Evolutionary conservation across 2,888 invertebrate genomes (phyloP).

Genomic region (Drosophila fungiperda): DNA sequence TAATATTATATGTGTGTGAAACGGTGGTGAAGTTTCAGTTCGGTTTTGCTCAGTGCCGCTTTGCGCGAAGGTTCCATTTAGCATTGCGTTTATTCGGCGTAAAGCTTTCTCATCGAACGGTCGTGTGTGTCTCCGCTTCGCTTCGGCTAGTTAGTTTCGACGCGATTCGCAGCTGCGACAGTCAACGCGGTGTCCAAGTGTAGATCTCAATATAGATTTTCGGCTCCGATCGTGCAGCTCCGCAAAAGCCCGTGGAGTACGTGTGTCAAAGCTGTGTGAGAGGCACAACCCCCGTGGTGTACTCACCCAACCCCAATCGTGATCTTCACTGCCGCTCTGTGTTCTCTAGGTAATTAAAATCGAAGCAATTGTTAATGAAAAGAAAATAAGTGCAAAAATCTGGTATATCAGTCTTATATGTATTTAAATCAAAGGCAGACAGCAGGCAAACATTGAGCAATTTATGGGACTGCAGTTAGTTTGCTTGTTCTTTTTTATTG

Average conservation of each 20-base stretch:
- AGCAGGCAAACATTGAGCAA: constrained; percentile 37
- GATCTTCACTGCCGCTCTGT: constrained; percentile 44
- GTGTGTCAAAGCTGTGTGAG: constrained; percentile 16
- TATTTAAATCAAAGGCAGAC: constrained; percentile 53
- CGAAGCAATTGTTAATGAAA: constrained; percentile 5
- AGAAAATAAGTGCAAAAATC: constrained; percentile 5
- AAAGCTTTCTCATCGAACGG: constrained; percentile 84
- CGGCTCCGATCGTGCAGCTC: constrained; percentile 42
- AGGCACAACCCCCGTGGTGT: constrained; percentile 8
- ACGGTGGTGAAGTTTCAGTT: constrained; percentile 65
- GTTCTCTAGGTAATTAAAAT: constrained; percentile 74
- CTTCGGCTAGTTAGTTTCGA: constrained; percentile 50
- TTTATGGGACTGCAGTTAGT: constrained; percentile 47
- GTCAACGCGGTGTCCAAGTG: constrained; percentile 27
- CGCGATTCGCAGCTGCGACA: constrained; percentile 51
- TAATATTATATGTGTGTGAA: constrained; percentile 59
- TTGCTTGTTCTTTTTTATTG: constrained; percentile 49
- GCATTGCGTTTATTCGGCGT: constrained; percentile 82
- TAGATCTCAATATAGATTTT: constrained; percentile 24
- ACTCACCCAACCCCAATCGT: constrained; percentile 9
- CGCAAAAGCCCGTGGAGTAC: constrained; percentile 22
- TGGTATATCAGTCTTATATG: not conserved
- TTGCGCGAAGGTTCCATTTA: constrained; percentile 63
- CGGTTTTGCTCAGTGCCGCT: constrained; percentile 41
- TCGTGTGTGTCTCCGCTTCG: constrained; percentile 61